phyloP scores from a whole-genome alignment of 2,113 vertebrate species.

The Urocolius indicus region DNA sequence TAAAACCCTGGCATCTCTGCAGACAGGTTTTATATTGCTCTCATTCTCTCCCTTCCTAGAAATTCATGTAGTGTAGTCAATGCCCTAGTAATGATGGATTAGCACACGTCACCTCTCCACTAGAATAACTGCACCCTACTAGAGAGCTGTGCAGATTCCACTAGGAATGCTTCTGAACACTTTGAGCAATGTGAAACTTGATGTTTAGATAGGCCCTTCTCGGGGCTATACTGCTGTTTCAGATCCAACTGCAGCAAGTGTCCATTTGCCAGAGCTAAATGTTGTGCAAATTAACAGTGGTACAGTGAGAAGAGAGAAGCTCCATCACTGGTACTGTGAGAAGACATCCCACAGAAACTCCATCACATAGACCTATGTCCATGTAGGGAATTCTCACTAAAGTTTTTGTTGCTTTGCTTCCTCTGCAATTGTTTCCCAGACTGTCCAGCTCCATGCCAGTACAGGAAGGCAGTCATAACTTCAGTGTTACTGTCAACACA shows the following conservation, averaged over 20 bases:
- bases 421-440: neutral
- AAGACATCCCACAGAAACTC: neutral
- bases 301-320: neutral
- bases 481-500: neutral
- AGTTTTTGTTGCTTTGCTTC: neutral
- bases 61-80: neutral
- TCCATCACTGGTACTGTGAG: neutral
- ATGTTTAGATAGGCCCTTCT: neutral
- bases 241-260: neutral
- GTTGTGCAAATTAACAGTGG: neutral
- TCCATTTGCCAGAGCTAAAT: neutral
- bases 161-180: neutral
- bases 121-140: neutral
- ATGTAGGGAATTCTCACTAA: neutral
- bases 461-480: neutral
- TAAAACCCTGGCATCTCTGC: neutral
- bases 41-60: neutral
- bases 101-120: neutral
- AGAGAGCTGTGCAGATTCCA: neutral
- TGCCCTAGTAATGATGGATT: neutral
- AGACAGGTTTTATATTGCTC: neutral
- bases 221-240: neutral
- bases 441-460: fast-evolving
- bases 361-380: fast-evolving
- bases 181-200: neutral